These are phyloP conservation scores for Coregonus suidteri DNA, from an alignment of 2,797 vertebrate species.

Conservation along the genomic window DNA sequence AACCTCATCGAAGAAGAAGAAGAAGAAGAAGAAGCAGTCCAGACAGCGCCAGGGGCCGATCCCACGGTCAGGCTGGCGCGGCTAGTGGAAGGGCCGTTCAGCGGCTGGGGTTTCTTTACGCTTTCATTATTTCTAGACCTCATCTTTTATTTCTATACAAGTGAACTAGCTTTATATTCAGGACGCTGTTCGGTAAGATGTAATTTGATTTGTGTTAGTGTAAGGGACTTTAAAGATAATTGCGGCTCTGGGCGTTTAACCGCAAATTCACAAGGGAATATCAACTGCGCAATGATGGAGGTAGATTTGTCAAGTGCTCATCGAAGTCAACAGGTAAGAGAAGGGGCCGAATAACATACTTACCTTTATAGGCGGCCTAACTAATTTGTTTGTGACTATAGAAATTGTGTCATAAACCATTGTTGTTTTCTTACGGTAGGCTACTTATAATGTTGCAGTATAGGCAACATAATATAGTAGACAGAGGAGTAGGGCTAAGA, in stretches of 20 bases:
- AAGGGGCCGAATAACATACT: not conserved
- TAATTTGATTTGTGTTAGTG: not conserved
- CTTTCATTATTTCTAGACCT: not conserved
- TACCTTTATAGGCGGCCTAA: not conserved
- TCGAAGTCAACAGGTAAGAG: constrained; percentile 4
- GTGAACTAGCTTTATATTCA: not conserved
- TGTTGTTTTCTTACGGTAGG: not conserved
- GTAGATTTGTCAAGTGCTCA: not conserved
- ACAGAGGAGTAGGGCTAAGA: not conserved
- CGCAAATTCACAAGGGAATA: not conserved
- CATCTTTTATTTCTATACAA: not conserved
- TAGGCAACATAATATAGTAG: not conserved
- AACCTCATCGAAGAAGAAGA: too few species aligned
- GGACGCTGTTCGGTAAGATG: not conserved
- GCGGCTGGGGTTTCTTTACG: not conserved
- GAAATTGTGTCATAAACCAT: not conserved
- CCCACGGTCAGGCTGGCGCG: not conserved
- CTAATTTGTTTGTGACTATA: not conserved
- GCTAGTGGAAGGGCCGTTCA: not conserved
- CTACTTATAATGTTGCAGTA: not conserved
- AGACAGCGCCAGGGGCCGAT: not conserved
- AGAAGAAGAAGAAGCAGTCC: too few species aligned
- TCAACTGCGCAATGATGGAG: constrained; percentile 1
- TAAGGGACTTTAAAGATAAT: not conserved
- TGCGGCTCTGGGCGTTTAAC: not conserved